These are phyloP conservation scores for Isotomurus palustris DNA, from an alignment of 2,888 invertebrate species.

Conservation along the genomic window DNA sequence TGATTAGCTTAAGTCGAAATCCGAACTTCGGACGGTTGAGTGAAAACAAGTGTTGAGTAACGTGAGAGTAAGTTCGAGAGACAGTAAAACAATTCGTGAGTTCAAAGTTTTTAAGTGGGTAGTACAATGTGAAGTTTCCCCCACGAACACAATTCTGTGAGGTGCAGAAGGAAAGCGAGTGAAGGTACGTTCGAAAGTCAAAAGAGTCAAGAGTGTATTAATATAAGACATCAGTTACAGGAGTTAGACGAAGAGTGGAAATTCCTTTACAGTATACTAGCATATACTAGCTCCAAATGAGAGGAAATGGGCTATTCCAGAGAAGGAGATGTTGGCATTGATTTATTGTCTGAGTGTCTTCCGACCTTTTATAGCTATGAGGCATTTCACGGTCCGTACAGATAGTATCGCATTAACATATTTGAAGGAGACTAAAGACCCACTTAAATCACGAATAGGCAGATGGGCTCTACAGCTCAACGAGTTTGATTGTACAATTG, in stretches of 20 bases:
- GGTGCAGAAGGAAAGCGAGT: too few relatives aligned
- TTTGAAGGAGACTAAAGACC: constrained; percentile 1
- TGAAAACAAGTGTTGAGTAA: too few relatives aligned
- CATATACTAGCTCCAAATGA: not conserved
- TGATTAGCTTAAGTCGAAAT: too few relatives aligned
- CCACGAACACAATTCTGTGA: too few relatives aligned
- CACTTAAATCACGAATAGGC: constrained; percentile 1
- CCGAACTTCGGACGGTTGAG: too few relatives aligned
- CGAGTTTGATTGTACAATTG: constrained; percentile 9
- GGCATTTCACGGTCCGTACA: constrained; percentile 4
- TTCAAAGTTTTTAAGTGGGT: too few relatives aligned
- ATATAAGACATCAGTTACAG: too few relatives aligned
- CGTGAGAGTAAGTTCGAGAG: too few relatives aligned
- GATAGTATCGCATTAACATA: constrained; percentile 6
- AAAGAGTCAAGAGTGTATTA: too few relatives aligned
- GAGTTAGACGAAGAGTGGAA: not conserved
- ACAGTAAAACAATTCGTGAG: too few relatives aligned
- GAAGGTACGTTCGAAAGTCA: too few relatives aligned
- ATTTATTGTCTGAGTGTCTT: constrained; percentile 4
- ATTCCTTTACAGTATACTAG: constrained; percentile 4
- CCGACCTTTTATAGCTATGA: constrained; percentile 1
- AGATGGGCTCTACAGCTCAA: constrained; percentile 6
- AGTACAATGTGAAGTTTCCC: too few relatives aligned
- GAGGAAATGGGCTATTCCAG: constrained; percentile 3
- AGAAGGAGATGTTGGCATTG: constrained; percentile 3